Evolutionary conservation across 1,140 invertebrate genomes (phyloP).

Genomic region (Pseudachorutes palmiensis): DNA sequence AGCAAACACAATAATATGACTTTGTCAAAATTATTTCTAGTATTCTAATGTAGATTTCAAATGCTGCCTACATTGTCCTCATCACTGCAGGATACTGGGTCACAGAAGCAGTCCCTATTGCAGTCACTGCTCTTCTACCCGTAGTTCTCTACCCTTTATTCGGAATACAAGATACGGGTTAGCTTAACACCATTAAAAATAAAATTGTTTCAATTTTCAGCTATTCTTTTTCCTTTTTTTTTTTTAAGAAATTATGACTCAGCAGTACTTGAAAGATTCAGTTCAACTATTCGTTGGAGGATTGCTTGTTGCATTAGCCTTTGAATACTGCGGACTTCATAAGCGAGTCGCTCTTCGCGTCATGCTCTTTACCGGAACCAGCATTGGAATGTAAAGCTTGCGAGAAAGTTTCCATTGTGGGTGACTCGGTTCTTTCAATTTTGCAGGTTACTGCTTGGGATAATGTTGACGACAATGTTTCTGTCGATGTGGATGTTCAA

Average conservation of each 20-base stretch:
- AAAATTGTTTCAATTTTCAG: not conserved
- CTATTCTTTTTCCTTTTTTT: not conserved
- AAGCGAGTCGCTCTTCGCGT: conserved; percentile 72
- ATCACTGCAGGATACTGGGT: conserved; percentile 51
- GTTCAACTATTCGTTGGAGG: conserved; percentile 78
- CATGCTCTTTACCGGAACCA: conserved; percentile 61
- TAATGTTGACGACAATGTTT: conserved; percentile 46
- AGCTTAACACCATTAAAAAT: not conserved
- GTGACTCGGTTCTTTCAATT: not conserved
- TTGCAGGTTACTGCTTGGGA: conserved; percentile 44
- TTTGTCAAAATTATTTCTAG: not conserved
- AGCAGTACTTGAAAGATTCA: conserved; percentile 69
- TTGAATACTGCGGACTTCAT: conserved; percentile 76
- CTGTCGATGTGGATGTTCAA: conserved; percentile 49
- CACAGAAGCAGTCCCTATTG: conserved; percentile 49
- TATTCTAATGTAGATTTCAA: conserved; percentile 38
- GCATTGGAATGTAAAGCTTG: conserved; percentile 40
- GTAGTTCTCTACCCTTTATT: conserved; percentile 47
- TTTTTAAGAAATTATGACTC: conserved; percentile 34
- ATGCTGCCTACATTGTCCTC: conserved; percentile 46
- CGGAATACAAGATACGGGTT: conserved; percentile 41
- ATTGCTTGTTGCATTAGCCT: conserved; percentile 71
- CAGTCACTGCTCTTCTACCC: conserved; percentile 49
- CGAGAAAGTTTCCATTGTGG: too few relatives aligned
- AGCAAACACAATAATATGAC: not conserved